Evolutionary conservation across 1,140 invertebrate genomes (phyloP), one percentile per base, ranked within the genome.

Genomic region (Triops longicaudatus): DNA sequence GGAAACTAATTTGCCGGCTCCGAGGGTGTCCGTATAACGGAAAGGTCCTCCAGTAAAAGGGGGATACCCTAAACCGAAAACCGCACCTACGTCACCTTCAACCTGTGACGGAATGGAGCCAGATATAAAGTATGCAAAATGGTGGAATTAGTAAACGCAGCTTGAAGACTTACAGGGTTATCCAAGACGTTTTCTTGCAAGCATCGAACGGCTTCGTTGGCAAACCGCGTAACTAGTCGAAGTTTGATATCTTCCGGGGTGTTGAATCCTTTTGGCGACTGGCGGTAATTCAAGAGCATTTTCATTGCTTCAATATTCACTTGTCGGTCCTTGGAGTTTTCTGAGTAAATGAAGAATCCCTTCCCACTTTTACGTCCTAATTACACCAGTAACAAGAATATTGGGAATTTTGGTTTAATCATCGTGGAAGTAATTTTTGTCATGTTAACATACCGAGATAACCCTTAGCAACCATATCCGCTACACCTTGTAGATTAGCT

Each of bases 41-140:
- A 99, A 99, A 31, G 98, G 98, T 80, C 98, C 97, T 74, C 98
- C 98, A 26, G 93, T 91, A 86, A 98, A 99, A 85, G 98, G 97
- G 28, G 98, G 98, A 85, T 99, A 99, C 22, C 98, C 98, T 77
- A 99, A 87, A 78, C 98, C 98, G 84, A 99, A 99, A 1, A 99
- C 98, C 71, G 97, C 97, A 79, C 98, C 98, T 80, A 99, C 90
- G 84, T 99, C 97, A 78, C 97, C 98, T 86, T 99, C 98, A 82
- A 97, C 84, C 91, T 93, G 80, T 37, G 31, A 37, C 7, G 7
- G 7, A 37, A 37, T 37, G 31, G 31, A 7, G 31, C 31, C 26
- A 26, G 6, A 37, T 4, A 37, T 7, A 37, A 37, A 37, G 31
- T 37, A 37, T 37, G 7, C 2, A 37, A 37, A 7, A 37, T 37